Percentiles rank a stretch among this genome's conserved stretches.
These are phyloP conservation scores for Dryadula phaetusa DNA, from an alignment of 2,888 invertebrate genomes.

Conservation along the genomic window DNA sequence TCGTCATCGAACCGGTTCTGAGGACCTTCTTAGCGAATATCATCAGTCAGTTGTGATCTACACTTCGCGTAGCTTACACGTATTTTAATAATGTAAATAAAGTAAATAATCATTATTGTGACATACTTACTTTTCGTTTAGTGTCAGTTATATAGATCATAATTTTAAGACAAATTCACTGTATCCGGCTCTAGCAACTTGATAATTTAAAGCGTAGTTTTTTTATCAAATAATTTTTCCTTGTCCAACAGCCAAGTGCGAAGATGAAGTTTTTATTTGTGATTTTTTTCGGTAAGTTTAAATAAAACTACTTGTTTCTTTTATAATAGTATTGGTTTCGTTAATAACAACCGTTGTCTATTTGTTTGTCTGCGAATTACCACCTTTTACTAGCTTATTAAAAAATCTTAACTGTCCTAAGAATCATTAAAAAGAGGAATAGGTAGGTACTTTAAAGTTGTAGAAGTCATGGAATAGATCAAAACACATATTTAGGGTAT, in stretches of 20 bases:
- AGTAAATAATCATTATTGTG: slow-evolving; percentile 6
- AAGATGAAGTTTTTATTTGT: slow-evolving; percentile 66
- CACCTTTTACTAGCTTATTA: background rate
- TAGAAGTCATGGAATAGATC: background rate
- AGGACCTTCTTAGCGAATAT: slow-evolving; percentile 48
- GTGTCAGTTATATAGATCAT: slow-evolving; percentile 16
- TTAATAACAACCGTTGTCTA: background rate
- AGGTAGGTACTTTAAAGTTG: background rate
- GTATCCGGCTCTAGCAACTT: slow-evolving; percentile 38
- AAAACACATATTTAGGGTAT: too few relatives aligned
- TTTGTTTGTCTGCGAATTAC: background rate
- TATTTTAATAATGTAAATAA: slow-evolving; percentile 31
- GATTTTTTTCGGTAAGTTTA: slow-evolving; percentile 73
- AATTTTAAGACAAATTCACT: slow-evolving; percentile 9
- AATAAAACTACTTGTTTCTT: slow-evolving; percentile 28
- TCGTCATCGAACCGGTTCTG: slow-evolving; percentile 57
- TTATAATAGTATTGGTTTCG: background rate
- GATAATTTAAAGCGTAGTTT: slow-evolving; percentile 48
- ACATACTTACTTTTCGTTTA: slow-evolving; percentile 6
- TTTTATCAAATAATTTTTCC: slow-evolving; percentile 57
- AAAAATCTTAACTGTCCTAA: background rate
- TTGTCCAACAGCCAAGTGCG: slow-evolving; percentile 52
- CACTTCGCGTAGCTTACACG: slow-evolving; percentile 49
- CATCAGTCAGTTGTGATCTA: slow-evolving; percentile 56
- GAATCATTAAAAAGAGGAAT: background rate